These are phyloP conservation scores for Zaprionus tsacasi DNA, from an alignment of 1,140 invertebrate species.

Conservation along the genomic window DNA sequence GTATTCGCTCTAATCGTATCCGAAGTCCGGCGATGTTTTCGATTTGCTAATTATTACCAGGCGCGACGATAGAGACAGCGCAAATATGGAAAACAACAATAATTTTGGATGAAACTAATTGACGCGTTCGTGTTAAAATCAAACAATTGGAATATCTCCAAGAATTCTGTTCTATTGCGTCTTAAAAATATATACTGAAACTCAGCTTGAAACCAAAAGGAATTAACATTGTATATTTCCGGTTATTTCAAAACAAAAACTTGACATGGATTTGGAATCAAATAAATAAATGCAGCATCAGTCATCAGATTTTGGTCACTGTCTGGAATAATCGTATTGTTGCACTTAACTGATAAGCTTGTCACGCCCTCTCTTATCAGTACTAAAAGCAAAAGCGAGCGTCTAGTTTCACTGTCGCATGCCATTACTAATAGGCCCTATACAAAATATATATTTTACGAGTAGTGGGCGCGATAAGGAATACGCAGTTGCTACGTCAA, in stretches of 20 bases:
- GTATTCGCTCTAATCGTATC: neutral
- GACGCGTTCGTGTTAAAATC: conserved; percentile 1
- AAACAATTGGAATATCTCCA: neutral
- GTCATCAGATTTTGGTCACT: neutral
- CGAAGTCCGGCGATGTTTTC: conserved; percentile 7
- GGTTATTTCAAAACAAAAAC: neutral
- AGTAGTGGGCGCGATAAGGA: neutral
- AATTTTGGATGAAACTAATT: neutral
- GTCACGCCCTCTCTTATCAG: neutral
- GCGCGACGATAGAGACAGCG: neutral
- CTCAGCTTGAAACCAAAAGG: too few relatives aligned
- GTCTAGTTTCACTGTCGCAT: neutral
- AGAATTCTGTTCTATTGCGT: neutral
- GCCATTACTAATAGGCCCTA: conserved; percentile 9
- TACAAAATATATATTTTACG: too few relatives aligned
- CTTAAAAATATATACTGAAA: neutral
- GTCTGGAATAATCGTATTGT: neutral
- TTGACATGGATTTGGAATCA: neutral
- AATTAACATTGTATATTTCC: neutral
- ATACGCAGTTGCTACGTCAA: neutral
- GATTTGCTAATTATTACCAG: conserved; percentile 28
- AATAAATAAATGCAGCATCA: neutral
- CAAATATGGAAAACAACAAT: neutral
- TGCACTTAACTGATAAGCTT: neutral
- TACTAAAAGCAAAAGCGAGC: neutral